phyloP scores from a whole-genome alignment of 2,113 vertebrate genomes.

The Telmatochromis sp. region DNA sequence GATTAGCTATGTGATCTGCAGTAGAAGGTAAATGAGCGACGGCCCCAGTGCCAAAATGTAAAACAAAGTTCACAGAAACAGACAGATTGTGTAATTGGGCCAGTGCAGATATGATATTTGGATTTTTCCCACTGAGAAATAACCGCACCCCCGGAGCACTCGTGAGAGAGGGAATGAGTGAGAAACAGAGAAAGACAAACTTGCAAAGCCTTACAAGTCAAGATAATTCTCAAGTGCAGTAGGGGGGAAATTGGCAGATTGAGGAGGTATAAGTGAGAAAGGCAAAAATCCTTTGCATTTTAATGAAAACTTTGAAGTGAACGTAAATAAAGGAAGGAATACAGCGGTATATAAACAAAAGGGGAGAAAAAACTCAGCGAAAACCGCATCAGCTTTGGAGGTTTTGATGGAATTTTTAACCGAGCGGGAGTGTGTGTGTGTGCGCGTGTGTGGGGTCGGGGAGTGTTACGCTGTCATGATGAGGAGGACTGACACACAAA shows the following conservation, averaged over 20 bases:
- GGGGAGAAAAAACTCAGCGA: not conserved
- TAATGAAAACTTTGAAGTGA: slow-evolving; percentile 63
- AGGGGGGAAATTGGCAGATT: slow-evolving; percentile 43
- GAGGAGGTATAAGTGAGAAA: slow-evolving; percentile 28
- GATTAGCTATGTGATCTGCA: not conserved
- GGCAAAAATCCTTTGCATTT: slow-evolving; percentile 64
- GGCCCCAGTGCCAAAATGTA: not conserved
- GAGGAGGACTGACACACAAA: not conserved
- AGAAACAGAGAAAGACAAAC: slow-evolving; percentile 8
- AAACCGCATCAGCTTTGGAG: slow-evolving; percentile 10
- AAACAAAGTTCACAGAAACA: not conserved
- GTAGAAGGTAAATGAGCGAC: not conserved
- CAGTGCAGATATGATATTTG: not conserved
- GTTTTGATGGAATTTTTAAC: slow-evolving; percentile 52
- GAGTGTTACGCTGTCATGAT: not conserved
- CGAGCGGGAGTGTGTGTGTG: not conserved
- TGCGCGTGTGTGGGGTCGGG: not conserved
- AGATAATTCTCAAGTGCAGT: slow-evolving; percentile 59
- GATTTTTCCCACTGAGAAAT: not conserved
- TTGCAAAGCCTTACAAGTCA: slow-evolving; percentile 29
- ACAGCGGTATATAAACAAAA: slow-evolving; percentile 31
- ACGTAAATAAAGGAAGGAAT: slow-evolving; percentile 49
- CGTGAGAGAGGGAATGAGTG: not conserved
- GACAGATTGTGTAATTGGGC: slow-evolving; percentile 2
- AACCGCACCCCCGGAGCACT: not conserved